Evolutionary conservation across 2,113 vertebrate genomes (phyloP).

Genomic region (Hipposideros armiger): DNA sequence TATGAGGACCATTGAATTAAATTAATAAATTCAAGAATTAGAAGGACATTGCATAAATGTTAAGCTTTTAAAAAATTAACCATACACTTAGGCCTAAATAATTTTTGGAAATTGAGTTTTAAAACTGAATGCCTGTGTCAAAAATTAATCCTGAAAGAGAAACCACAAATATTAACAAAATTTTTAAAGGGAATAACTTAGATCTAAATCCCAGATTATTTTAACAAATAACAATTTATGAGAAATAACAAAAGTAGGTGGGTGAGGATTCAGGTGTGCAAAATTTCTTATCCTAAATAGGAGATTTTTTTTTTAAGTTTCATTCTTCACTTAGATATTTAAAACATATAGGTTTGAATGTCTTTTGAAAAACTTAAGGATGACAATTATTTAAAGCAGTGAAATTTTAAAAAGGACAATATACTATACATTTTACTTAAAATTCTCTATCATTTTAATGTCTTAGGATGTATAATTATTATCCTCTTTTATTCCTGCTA

Average conservation of each 20-base stretch:
- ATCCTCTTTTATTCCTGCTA: background rate
- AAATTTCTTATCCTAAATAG: background rate
- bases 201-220: background rate
- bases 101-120: slow-evolving; percentile 4
- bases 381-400: background rate
- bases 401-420: background rate
- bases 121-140: background rate
- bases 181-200: background rate
- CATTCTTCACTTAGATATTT: slow-evolving; percentile 12
- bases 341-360: background rate
- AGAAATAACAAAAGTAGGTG: background rate
- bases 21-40: slow-evolving; percentile 31
- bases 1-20: background rate
- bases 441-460: background rate
- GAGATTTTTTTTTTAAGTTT: background rate
- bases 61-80: background rate
- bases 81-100: background rate
- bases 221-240: slow-evolving; percentile 35
- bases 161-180: background rate
- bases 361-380: background rate
- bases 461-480: background rate
- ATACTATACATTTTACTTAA: background rate
- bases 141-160: slow-evolving; percentile 36
- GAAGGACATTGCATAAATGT: background rate
- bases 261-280: background rate